phyloP scores from a whole-genome alignment of 2,113 vertebrate species.

The Connochaetes taurinus region DNA sequence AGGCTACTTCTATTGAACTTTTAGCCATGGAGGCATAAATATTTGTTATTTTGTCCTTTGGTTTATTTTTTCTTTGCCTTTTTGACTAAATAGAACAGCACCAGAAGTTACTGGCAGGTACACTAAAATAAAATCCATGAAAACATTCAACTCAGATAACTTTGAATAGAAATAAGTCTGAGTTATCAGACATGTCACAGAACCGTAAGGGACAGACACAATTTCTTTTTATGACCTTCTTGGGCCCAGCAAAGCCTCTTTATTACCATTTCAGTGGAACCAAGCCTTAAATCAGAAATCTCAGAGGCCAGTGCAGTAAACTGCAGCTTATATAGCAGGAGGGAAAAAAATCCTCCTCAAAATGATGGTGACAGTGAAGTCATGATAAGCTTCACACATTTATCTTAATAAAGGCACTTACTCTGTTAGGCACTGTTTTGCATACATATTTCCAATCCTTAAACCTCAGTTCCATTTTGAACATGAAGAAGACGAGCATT shows the following conservation, averaged over 20 bases:
- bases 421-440: rapidly evolving
- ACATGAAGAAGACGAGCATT: background rate
- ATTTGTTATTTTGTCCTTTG: background rate
- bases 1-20: background rate
- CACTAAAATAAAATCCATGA: background rate
- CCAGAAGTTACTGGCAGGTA: rapidly evolving
- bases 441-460: no score
- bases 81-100: background rate
- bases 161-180: background rate
- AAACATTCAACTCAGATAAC: background rate
- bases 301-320: background rate
- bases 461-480: background rate
- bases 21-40: rapidly evolving
- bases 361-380: background rate
- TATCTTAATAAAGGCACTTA: background rate
- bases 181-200: background rate
- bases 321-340: rapidly evolving
- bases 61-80: background rate
- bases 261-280: background rate
- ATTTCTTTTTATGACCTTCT: background rate
- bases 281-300: background rate
- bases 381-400: background rate
- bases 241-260: background rate
- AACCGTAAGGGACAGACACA: background rate
- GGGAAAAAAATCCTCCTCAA: background rate